Evolutionary conservation across 2,797 vertebrate species (phyloP), one percentile per base, ranked within the genome.

Genomic region (Distichodus sexfasciatus): DNA sequence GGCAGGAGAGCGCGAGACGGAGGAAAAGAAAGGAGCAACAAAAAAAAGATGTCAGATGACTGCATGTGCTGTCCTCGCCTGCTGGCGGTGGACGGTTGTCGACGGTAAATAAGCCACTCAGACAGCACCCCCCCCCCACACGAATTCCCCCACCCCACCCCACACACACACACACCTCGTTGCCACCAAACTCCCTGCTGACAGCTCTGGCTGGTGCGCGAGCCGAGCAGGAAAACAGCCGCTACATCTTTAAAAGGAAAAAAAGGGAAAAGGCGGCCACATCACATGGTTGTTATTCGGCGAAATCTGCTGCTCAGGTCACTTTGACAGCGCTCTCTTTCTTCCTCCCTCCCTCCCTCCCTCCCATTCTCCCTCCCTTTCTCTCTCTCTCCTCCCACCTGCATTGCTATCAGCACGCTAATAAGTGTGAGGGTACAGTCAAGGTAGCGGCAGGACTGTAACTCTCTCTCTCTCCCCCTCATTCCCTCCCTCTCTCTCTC

Each of bases 331-430:
- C 85, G 82, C 74, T 77, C 83, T 80, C 79, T 82, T 81, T 72
- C 82, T 72, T 76, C 46, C 76, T 59, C 76, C 47, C 72, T 41
- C 64, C 86, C 88, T 90, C 86, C 72, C 38, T n/a, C 38, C 35
- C 29, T 58, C 66, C 7, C 53, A 43, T 50, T 76, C 73, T 73
- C 64, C 62, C 47, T 77, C 81, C 67, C 66, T 78, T 71, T 67
- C 82, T 83, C 75, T 51, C 77, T 87, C 87, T 89, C 89, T 90
- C 89, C 88, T 90, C 92, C 91, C 90, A 92, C 89, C 87, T 88
- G 89, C 91, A 83, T 88, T 88, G 86, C 90, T 90, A 93, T 94
- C 93, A 92, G 91, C 92, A 89, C 92, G 90, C 92, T 93, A 91
- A 93, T 93, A 89, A 93, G 87, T 83, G 84, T 81, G 81, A 89